Conservation (phyloP, 2,797 vertebrate genomes). For the Amblyopsis hoosieri region DNA sequence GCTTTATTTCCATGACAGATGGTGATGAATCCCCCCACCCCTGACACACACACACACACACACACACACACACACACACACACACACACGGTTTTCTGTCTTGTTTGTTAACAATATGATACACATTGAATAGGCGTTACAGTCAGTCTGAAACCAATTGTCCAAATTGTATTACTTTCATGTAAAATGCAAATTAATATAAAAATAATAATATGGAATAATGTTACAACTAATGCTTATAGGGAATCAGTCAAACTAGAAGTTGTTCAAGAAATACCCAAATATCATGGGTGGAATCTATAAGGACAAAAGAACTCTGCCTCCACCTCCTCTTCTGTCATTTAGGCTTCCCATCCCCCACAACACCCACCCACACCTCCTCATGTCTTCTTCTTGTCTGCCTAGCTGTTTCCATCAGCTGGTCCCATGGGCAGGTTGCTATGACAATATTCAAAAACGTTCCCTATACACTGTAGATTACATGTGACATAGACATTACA, state of each 20-base stretch:
- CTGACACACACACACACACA: conserved; percentile 6
- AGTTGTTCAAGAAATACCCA: conserved; percentile 35
- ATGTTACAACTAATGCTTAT: too few relatives aligned
- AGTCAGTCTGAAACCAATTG: too few relatives aligned
- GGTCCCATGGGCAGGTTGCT: neutral
- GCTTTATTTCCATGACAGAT: conserved; percentile 52
- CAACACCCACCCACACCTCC: neutral
- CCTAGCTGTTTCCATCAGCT: neutral
- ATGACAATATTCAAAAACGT: too few relatives aligned
- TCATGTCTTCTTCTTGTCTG: neutral
- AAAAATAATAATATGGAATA: too few relatives aligned
- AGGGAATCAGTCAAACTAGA: conserved; percentile 17
- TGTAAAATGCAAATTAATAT: too few relatives aligned
- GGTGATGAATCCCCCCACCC: conserved; percentile 52
- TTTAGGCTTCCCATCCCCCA: conserved; percentile 50
- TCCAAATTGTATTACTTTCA: too few relatives aligned
- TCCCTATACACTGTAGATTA: too few relatives aligned
- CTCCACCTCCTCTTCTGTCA: conserved; percentile 36
- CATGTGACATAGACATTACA: too few relatives aligned
- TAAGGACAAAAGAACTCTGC: conserved; percentile 61
- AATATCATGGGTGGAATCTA: conserved; percentile 27
- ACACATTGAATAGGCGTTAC: too few relatives aligned
- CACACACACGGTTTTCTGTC: neutral
- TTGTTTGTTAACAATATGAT: too few relatives aligned
- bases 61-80: neutral